A percentile compares a stretch with the other conserved stretches of the same genome.
phyloP scores from a whole-genome alignment of 2,113 vertebrate species.

The Pelobates fuscus region DNA sequence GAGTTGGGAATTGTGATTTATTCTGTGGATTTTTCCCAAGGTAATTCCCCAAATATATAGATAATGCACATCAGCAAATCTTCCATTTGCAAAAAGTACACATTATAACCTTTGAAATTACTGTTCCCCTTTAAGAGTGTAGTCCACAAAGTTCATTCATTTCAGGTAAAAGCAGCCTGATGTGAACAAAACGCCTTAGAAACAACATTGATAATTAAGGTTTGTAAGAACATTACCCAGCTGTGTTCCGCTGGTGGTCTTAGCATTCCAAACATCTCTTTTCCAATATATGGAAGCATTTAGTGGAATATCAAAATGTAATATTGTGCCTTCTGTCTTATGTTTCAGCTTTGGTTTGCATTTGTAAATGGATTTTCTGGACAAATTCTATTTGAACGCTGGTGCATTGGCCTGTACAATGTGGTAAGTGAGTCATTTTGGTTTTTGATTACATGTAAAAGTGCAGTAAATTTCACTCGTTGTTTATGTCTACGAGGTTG shows the following conservation, averaged over 20 bases:
- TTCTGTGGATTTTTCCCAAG: too few relatives aligned
- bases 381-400: constrained; percentile 97
- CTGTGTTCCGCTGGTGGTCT: constrained; percentile 63
- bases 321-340: constrained; percentile 66
- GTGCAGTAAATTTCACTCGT: constrained; percentile 44
- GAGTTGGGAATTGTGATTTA: too few relatives aligned
- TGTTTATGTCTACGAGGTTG: constrained; percentile 58
- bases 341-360: constrained; percentile 95
- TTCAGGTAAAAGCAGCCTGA: constrained; percentile 17
- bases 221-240: constrained; percentile 50
- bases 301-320: constrained; percentile 64
- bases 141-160: background rate
- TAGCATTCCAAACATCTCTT: constrained; percentile 47
- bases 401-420: constrained; percentile 98
- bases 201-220: constrained; percentile 42
- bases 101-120: too few relatives aligned
- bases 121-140: too few relatives aligned
- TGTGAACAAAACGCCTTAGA: constrained; percentile 8
- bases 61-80: too few relatives aligned
- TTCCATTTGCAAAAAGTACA: too few relatives aligned
- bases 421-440: constrained; percentile 82
- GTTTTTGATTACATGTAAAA: constrained; percentile 34
- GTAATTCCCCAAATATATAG: too few relatives aligned
- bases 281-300: constrained; percentile 54
- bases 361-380: constrained; percentile 98